These are phyloP conservation scores for Salarias fasciatus DNA, from an alignment of 2,797 vertebrate species.

Conservation along the genomic window DNA sequence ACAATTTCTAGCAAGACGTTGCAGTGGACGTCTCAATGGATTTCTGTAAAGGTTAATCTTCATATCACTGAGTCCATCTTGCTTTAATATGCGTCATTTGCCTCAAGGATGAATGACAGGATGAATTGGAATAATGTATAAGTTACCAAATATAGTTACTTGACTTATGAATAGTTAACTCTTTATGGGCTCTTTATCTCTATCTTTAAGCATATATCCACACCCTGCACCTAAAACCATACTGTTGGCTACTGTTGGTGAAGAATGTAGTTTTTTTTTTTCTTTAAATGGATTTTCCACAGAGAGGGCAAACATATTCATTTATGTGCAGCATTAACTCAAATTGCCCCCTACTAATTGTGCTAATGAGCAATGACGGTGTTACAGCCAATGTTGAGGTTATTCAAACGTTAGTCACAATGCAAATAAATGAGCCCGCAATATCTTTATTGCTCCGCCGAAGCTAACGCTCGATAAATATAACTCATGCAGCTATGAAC, in stretches of 20 bases:
- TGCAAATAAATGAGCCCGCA: constrained; percentile 43
- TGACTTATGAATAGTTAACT: too few species aligned
- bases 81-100: too few species aligned
- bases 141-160: too few species aligned
- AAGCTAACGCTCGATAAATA: constrained; percentile 37
- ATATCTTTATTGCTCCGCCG: constrained; percentile 42
- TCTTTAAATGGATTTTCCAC: constrained; percentile 36
- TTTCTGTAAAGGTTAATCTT: too few species aligned
- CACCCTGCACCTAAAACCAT: neutral
- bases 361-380: constrained; percentile 28
- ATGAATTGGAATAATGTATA: too few species aligned
- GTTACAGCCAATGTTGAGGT: constrained; percentile 21
- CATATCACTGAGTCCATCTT: too few species aligned
- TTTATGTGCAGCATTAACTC: constrained; percentile 32
- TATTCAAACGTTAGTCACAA: constrained; percentile 27
- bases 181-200: too few species aligned
- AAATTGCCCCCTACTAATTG: constrained; percentile 37
- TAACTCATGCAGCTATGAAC: constrained; percentile 36
- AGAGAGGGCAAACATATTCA: constrained; percentile 16
- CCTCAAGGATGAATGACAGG: too few species aligned
- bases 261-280: constrained; percentile 22
- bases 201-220: too few species aligned
- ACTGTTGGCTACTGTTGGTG: constrained; percentile 11
- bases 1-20: too few species aligned
- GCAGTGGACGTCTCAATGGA: too few species aligned